These are phyloP conservation scores for Lates japonicus DNA, from an alignment of 2,797 vertebrate genomes.

Conservation along the genomic window DNA sequence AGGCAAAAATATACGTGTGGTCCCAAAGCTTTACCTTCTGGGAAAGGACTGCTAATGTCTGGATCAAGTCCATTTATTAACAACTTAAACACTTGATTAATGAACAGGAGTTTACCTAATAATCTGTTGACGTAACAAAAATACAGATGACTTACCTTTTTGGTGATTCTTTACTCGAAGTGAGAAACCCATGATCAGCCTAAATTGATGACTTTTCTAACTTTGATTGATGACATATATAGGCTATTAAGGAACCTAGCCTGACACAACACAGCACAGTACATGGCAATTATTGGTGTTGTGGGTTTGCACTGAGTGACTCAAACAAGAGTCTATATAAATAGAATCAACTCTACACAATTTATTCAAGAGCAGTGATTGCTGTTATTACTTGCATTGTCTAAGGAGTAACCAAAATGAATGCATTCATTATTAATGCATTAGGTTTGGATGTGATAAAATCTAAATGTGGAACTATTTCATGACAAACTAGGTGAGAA, in stretches of 20 bases:
- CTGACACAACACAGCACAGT: constrained; percentile 14
- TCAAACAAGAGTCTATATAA: constrained; percentile 14
- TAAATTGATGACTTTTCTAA: not conserved
- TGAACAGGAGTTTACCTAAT: not conserved
- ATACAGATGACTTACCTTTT: constrained; percentile 4
- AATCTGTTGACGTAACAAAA: constrained; percentile 20
- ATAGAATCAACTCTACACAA: constrained; percentile 9
- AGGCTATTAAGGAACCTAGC: not conserved
- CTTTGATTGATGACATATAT: too few species aligned
- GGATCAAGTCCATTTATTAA: not conserved
- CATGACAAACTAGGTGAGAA: not conserved
- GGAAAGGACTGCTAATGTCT: not conserved
- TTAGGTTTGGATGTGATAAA: not conserved
- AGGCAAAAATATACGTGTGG: not conserved
- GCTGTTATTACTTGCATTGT: not conserved
- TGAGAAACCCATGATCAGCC: not conserved
- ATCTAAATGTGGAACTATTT: too few species aligned
- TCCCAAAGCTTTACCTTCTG: not conserved
- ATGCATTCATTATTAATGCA: not conserved
- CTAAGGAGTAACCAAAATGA: not conserved
- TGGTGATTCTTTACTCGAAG: constrained; percentile 9
- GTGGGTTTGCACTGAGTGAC: constrained; percentile 18
- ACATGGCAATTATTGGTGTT: constrained; percentile 31
- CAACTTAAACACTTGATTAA: not conserved
- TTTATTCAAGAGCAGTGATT: not conserved